Percentiles rank a stretch among this genome's conserved stretches.
Conservation (phyloP, 2,888 invertebrate genomes). For the Apodemia mormo region DNA sequence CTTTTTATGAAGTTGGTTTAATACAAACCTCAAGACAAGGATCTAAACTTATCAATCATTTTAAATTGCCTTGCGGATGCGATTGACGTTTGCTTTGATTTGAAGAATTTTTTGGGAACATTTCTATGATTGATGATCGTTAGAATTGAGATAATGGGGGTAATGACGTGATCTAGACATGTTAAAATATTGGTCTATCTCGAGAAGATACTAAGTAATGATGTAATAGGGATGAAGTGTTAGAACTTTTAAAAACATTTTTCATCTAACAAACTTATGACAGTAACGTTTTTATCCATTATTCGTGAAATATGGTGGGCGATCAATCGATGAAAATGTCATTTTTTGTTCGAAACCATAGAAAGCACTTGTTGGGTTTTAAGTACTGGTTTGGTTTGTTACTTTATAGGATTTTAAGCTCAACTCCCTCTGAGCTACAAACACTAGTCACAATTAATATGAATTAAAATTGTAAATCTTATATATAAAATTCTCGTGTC, state of each 20-base stretch:
- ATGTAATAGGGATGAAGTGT: not conserved
- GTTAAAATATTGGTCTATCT: not conserved
- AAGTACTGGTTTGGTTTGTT: too few relatives aligned
- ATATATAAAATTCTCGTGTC: too few relatives aligned
- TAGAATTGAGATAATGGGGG: slow-evolving; percentile 36
- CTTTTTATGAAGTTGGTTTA: not conserved
- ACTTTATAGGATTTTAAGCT: too few relatives aligned
- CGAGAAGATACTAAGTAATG: not conserved
- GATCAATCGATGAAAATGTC: not conserved
- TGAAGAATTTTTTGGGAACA: slow-evolving; percentile 29
- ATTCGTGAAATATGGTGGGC: not conserved
- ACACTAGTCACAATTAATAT: too few relatives aligned
- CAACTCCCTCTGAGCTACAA: too few relatives aligned
- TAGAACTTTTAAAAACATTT: not conserved
- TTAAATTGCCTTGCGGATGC: slow-evolving; percentile 51
- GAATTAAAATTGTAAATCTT: too few relatives aligned
- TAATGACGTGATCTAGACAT: slow-evolving; percentile 29
- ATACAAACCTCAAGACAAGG: slow-evolving; percentile 11
- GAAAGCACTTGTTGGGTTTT: too few relatives aligned
- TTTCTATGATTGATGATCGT: slow-evolving; percentile 41
- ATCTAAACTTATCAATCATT: slow-evolving; percentile 50
- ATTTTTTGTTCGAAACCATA: not conserved
- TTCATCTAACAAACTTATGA: not conserved
- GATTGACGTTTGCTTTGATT: slow-evolving; percentile 36
- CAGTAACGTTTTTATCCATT: too few relatives aligned